Percentiles rank a stretch among this genome's conserved stretches.
These are phyloP conservation scores for Diphyllodes magnificus DNA, from an alignment of 2,113 vertebrate species.

Conservation along the genomic window DNA sequence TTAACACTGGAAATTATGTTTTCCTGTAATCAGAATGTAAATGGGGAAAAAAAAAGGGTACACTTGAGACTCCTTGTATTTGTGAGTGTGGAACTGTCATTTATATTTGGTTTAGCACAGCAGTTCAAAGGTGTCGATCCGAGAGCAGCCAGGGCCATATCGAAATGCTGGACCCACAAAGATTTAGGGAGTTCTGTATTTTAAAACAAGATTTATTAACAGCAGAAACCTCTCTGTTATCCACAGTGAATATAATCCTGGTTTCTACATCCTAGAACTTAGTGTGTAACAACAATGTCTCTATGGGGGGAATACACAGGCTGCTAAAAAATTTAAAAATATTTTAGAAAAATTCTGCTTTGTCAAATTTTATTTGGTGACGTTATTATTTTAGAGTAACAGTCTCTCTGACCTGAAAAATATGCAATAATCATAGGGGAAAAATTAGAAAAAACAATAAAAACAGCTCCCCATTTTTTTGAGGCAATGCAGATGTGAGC, in stretches of 20 bases:
- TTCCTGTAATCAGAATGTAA: conserved; percentile 1
- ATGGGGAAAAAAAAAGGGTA: background rate
- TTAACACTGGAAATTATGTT: background rate
- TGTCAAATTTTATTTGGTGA: background rate
- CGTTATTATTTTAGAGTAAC: background rate
- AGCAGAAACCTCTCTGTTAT: background rate
- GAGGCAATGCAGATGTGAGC: background rate
- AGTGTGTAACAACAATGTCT: background rate
- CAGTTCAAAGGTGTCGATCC: background rate
- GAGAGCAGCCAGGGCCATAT: background rate
- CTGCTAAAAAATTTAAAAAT: background rate
- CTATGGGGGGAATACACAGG: background rate
- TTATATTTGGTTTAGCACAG: background rate
- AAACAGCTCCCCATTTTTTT: background rate
- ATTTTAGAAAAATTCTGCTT: background rate
- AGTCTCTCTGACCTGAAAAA: background rate
- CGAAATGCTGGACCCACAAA: background rate
- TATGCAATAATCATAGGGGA: background rate
- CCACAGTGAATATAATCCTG: background rate
- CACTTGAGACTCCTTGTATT: background rate
- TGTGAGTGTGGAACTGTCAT: background rate
- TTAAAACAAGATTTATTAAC: background rate
- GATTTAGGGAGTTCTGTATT: background rate
- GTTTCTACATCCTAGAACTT: background rate
- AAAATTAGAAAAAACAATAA: background rate